Evolutionary conservation across 2,797 vertebrate species (phyloP), one percentile per base, ranked within the genome.

Genomic region (Thripadectes ignobilis): DNA sequence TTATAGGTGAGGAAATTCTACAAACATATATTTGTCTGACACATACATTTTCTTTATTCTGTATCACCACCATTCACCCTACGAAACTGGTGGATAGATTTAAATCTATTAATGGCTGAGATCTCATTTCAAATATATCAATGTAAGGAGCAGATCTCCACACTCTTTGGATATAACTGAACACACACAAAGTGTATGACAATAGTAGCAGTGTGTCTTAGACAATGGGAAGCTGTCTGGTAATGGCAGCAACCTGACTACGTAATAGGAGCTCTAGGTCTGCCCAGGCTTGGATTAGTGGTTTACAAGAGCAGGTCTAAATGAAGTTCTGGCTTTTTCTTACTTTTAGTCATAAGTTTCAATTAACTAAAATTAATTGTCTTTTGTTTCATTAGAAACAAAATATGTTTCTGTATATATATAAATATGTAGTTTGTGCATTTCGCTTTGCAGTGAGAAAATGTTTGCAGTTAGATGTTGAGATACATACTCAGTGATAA

Each of bases 171-270:
- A 34, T 34, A 34, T 22, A 61, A 3, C 43, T 29, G 34, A 52
- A 61, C 0, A 0, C 43, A 4, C 5, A 6, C 12, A 9, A 29
- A 36, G 38, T n/a, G 15, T 51, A n/a, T 61, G 68, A 38, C 45
- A 43, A 3, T 13, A 71, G 52, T 14, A 66, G 39, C 22, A n/a
- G 5, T 30, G 8, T 57, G 30, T 39, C 49, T 36, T 34, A 66
- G 46, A 21, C 23, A 72, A 43, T 29, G 26, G 30, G 18, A 61
- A 21, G 36, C 20, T 12, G 10, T 46, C 52, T 72, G 24, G 24
- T 55, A 58, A 29, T 67, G n/a, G 59, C 27, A 63, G 38, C 26
- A 63, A 21, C 0, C 0, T 46, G 34, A 14, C 27, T 21, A 62
- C 21, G 16, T 43, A 48, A 9, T 32, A 29, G 27, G 34, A 87